phyloP scores from a whole-genome alignment of 2,888 invertebrate species.

The Yponomeuta malinellus region DNA sequence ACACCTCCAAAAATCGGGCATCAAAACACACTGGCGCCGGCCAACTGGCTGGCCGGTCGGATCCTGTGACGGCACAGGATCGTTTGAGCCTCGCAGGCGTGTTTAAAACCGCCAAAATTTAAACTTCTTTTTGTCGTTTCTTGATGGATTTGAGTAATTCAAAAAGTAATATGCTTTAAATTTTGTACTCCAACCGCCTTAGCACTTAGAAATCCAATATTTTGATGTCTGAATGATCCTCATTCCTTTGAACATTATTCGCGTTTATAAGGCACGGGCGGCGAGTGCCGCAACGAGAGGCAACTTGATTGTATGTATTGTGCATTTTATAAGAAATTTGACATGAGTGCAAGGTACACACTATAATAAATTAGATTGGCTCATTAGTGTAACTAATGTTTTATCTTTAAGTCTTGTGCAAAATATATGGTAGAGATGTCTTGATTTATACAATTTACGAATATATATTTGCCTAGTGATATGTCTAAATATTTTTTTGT shows the following conservation, averaged over 20 bases:
- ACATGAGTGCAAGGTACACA: conserved; percentile 34
- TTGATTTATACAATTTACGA: conserved; percentile 38
- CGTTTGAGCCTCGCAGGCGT: too few species aligned
- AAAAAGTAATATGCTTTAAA: too few species aligned
- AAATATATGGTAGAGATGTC: conserved; percentile 38
- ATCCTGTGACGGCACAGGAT: too few species aligned
- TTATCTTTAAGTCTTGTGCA: conserved; percentile 45
- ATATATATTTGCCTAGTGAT: conserved; percentile 59
- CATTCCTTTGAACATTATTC: background rate
- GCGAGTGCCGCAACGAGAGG: conserved; percentile 16
- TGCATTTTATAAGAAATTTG: conserved; percentile 40
- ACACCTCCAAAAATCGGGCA: too few species aligned
- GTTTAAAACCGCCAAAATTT: too few species aligned
- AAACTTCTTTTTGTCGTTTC: too few species aligned
- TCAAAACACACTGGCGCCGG: too few species aligned
- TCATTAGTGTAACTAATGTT: conserved; percentile 61
- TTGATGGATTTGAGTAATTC: too few species aligned
- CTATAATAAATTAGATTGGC: conserved; percentile 40
- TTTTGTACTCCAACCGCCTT: too few species aligned
- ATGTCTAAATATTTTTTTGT: conserved; percentile 37
- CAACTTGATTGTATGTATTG: conserved; percentile 15
- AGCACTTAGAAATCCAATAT: too few species aligned
- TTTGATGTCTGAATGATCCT: too few species aligned
- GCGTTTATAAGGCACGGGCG: conserved; percentile 9
- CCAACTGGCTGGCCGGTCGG: too few species aligned